These are phyloP conservation scores for Ochropleura leucogaster DNA, from an alignment of 2,888 invertebrate genomes.

Conservation along the genomic window DNA sequence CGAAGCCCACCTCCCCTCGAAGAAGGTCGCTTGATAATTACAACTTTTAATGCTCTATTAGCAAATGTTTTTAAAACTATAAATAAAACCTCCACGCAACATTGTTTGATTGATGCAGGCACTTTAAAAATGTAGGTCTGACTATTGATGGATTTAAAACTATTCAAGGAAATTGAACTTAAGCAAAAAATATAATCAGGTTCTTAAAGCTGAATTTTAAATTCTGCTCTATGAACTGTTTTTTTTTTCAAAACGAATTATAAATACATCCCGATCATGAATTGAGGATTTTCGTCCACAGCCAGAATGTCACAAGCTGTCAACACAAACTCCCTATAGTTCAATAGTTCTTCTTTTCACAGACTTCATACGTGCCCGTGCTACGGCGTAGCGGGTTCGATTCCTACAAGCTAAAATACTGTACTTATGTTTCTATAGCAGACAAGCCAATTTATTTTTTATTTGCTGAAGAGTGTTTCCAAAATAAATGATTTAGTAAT, in stretches of 20 bases:
- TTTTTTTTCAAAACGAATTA: background rate
- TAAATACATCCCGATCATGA: background rate
- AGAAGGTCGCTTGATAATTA: background rate
- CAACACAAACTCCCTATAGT: background rate
- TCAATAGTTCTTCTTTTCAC: too few relatives aligned
- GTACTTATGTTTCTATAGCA: background rate
- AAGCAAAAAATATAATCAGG: background rate
- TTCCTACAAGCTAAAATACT: background rate
- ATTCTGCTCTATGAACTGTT: too few relatives aligned
- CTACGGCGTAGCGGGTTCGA: slow-evolving; percentile 7
- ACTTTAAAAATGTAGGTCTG: background rate
- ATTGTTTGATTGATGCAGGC: background rate
- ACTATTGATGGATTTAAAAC: background rate
- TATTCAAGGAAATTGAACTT: background rate
- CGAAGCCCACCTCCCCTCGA: too few relatives aligned
- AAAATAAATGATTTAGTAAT: background rate
- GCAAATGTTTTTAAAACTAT: background rate
- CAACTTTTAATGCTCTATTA: background rate
- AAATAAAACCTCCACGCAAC: background rate
- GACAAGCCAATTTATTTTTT: background rate
- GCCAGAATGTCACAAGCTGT: background rate
- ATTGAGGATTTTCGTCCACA: background rate
- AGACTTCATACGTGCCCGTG: too few relatives aligned
- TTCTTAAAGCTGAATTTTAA: background rate
- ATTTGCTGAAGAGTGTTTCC: background rate